Evolutionary conservation across 2,113 vertebrate species (phyloP).

Genomic region (Larimichthys crocea): DNA sequence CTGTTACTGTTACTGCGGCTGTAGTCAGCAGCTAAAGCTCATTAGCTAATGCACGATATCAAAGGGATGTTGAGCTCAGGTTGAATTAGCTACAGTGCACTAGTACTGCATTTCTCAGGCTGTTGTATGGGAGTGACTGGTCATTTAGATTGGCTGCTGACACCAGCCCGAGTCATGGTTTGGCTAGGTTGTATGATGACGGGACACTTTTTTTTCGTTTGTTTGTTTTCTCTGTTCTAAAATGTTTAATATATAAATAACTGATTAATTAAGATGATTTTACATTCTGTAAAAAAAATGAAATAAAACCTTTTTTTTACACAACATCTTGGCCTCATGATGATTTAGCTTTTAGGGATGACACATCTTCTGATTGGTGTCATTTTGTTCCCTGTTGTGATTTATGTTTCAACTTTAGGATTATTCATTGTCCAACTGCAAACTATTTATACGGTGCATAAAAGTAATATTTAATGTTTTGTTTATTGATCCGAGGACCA

Average conservation of each 20-base stretch:
- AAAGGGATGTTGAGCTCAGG: slow-evolving; percentile 60
- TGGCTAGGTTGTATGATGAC: slow-evolving; percentile 9
- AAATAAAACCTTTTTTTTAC: slow-evolving; percentile 74
- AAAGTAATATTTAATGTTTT: slow-evolving; percentile 30
- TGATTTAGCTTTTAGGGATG: neutral
- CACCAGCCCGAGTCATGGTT: slow-evolving; percentile 24
- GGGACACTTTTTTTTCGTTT: slow-evolving; percentile 16
- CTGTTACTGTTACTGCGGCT: slow-evolving; percentile 43
- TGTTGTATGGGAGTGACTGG: slow-evolving; percentile 33
- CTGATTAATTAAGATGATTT: slow-evolving; percentile 57
- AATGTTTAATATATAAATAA: slow-evolving; percentile 69
- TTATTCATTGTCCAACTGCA: slow-evolving; percentile 23
- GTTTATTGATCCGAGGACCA: slow-evolving; percentile 33
- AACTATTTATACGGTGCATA: slow-evolving; percentile 28
- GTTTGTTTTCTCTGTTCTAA: slow-evolving; percentile 26
- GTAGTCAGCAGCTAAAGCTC: slow-evolving; percentile 55
- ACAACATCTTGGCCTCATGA: neutral
- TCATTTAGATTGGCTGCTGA: slow-evolving; percentile 6
- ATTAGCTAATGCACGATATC: slow-evolving; percentile 61
- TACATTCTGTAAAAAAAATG: slow-evolving; percentile 61
- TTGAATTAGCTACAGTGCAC: slow-evolving; percentile 55
- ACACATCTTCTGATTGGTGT: neutral
- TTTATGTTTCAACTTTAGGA: slow-evolving; percentile 8
- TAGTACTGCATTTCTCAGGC: slow-evolving; percentile 48
- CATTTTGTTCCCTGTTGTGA: neutral